Evolutionary conservation across 2,797 vertebrate genomes (phyloP).

Genomic region (Mormyrus proboscirostris): DNA sequence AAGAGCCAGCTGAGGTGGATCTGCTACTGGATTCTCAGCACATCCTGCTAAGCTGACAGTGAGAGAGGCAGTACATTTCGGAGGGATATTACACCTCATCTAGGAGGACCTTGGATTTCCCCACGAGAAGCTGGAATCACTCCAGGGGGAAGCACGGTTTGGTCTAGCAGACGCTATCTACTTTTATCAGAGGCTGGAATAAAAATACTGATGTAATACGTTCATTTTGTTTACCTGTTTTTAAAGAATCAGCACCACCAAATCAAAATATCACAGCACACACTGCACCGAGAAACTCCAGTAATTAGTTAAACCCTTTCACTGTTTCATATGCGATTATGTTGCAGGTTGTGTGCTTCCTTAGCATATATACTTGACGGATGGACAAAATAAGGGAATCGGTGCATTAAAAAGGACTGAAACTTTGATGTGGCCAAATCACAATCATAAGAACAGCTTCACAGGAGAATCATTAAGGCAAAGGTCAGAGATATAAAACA

Average conservation of each 20-base stretch:
- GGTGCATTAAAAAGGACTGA: neutral
- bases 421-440: neutral
- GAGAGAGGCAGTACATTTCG: neutral
- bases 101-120: neutral
- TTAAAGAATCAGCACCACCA: neutral
- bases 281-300: neutral
- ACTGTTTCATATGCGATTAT: neutral
- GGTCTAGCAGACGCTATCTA: neutral
- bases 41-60: neutral
- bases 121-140: neutral
- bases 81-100: neutral
- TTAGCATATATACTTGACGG: neutral
- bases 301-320: neutral
- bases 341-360: neutral
- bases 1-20: neutral
- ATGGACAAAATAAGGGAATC: neutral
- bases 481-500: neutral
- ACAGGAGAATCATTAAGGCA: neutral
- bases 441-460: neutral
- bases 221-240: neutral
- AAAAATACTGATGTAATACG: neutral
- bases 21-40: neutral
- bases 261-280: neutral
- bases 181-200: neutral
- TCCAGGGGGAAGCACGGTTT: neutral